phyloP scores from a whole-genome alignment of 2,888 invertebrate genomes.

The Ceramica pisi region DNA sequence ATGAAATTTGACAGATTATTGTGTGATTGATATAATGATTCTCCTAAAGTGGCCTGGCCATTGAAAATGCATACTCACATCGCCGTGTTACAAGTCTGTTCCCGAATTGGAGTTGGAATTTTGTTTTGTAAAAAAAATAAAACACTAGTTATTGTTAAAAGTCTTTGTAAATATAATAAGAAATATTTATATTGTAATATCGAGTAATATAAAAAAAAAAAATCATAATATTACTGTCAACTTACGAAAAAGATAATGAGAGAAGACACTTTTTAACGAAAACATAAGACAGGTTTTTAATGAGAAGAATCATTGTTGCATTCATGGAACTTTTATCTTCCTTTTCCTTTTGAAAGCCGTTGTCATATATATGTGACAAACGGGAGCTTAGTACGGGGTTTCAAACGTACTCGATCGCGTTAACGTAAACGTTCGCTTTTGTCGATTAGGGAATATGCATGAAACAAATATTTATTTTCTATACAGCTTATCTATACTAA shows the following conservation, averaged over 20 bases:
- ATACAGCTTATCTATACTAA: no score
- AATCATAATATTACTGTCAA: not conserved
- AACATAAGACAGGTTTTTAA: not conserved
- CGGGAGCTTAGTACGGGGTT: no score
- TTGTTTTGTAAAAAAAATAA: not conserved
- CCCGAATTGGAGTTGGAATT: not conserved
- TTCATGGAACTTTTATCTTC: not conserved
- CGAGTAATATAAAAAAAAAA: conserved; percentile 1
- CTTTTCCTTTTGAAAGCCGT: no score
- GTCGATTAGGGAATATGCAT: no score
- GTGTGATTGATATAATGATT: no score
- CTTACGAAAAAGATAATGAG: no score
- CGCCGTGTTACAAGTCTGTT: not conserved
- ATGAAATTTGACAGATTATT: not conserved
- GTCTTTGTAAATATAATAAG: conserved; percentile 30
- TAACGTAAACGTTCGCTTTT: no score
- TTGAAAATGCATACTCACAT: not conserved
- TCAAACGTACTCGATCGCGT: no score
- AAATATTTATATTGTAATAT: conserved; percentile 30
- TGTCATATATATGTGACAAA: no score
- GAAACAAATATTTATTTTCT: no score
- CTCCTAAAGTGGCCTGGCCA: not conserved
- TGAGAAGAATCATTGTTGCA: not conserved
- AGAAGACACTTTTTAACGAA: not conserved
- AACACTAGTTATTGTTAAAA: conserved; percentile 4